Evolutionary conservation across 2,888 invertebrate species (phyloP).

Genomic region (Epistrophe eligans): DNA sequence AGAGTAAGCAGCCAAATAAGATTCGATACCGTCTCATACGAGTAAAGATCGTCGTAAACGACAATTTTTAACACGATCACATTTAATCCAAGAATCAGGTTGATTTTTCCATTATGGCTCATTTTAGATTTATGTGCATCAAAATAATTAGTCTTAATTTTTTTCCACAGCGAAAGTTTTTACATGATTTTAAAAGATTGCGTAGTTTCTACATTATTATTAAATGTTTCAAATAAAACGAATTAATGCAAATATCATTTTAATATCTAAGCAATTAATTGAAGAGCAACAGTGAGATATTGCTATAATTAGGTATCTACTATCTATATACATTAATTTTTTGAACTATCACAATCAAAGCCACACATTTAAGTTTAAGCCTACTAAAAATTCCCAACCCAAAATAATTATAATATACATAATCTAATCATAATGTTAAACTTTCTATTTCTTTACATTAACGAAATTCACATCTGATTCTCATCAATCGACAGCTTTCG

Average conservation of each 20-base stretch:
- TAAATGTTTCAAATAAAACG: background rate
- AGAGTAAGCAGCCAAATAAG: too few relatives aligned
- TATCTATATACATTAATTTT: background rate
- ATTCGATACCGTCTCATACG: too few relatives aligned
- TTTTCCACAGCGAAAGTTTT: background rate
- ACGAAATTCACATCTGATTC: slow-evolving; percentile 4
- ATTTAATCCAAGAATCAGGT: too few relatives aligned
- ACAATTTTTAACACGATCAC: too few relatives aligned
- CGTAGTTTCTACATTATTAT: background rate
- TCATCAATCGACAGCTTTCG: slow-evolving; percentile 86
- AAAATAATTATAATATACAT: too few relatives aligned
- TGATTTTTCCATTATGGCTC: too few relatives aligned
- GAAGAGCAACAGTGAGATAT: background rate
- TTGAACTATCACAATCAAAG: background rate
- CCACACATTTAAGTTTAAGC: background rate
- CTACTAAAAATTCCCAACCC: background rate
- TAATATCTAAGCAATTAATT: background rate
- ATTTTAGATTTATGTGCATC: too few relatives aligned
- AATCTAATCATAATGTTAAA: background rate
- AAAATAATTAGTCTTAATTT: background rate
- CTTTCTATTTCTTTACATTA: slow-evolving; percentile 45
- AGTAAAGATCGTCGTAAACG: too few relatives aligned
- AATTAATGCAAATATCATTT: background rate
- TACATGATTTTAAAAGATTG: background rate
- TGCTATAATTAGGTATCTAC: background rate